Conservation (phyloP, 1,140 invertebrate species). For the Latrodectus geometricus region DNA sequence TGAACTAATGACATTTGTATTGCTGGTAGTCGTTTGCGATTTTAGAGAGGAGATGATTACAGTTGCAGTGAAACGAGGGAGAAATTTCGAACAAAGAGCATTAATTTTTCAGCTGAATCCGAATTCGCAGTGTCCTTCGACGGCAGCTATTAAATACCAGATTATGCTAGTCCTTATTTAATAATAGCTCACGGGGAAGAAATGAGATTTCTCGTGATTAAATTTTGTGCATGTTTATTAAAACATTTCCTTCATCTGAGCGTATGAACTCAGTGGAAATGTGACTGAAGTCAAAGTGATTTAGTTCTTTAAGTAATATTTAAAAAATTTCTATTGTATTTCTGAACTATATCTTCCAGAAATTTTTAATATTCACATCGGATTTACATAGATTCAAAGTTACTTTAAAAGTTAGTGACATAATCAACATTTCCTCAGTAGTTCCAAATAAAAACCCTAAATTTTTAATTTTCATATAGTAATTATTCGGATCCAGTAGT, state of each 20-base stretch:
- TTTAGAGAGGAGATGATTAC: constrained; percentile 12
- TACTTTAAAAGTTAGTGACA: too few relatives aligned
- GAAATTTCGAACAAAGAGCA: constrained; percentile 13
- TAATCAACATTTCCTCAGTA: too few relatives aligned
- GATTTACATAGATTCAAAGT: too few relatives aligned
- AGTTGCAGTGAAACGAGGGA: constrained; percentile 16
- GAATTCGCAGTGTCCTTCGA: constrained; percentile 3
- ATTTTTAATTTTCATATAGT: too few relatives aligned
- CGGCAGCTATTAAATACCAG: constrained; percentile 20
- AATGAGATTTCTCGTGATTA: constrained; percentile 25
- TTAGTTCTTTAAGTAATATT: too few relatives aligned
- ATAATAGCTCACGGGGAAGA: constrained; percentile 21
- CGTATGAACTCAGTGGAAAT: too few relatives aligned
- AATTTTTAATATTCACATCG: too few relatives aligned
- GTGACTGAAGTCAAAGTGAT: too few relatives aligned
- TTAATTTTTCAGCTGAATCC: constrained; percentile 21
- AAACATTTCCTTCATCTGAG: not conserved
- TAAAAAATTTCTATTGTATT: too few relatives aligned
- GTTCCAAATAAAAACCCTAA: too few relatives aligned
- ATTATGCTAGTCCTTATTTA: constrained; percentile 20
- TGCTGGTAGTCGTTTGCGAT: constrained; percentile 15
- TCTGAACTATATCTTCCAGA: too few relatives aligned
- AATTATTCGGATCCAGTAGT: too few relatives aligned
- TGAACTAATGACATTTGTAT: constrained; percentile 29
- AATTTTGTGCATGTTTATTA: constrained; percentile 30